These are phyloP conservation scores for Sorex fumeus DNA, from an alignment of 2,113 vertebrate species.

Conservation along the genomic window DNA sequence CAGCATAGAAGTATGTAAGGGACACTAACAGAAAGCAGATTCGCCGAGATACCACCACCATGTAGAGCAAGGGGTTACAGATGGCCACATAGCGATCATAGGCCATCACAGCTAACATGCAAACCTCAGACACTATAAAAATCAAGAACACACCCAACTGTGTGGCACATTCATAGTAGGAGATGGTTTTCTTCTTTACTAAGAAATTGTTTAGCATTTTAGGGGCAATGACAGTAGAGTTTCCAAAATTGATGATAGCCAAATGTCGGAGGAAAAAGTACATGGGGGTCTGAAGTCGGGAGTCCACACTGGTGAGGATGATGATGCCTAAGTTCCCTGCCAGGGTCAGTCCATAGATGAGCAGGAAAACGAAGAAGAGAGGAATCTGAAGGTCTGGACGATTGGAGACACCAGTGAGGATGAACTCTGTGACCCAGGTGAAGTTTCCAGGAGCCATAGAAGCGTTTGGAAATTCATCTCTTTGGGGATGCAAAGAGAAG, in stretches of 20 bases:
- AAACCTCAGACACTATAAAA: constrained; percentile 74
- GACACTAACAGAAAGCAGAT: constrained; percentile 56
- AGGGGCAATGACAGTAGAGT: constrained; percentile 70
- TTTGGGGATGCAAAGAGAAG: background rate
- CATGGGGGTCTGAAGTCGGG: constrained; percentile 60
- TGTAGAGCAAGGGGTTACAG: constrained; percentile 78
- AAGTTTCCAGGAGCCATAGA: background rate
- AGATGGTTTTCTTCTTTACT: constrained; percentile 46
- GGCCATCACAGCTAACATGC: constrained; percentile 82
- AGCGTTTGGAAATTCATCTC: constrained; percentile 19
- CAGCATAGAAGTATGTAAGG: constrained; percentile 49
- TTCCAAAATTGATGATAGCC: constrained; percentile 59
- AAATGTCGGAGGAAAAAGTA: constrained; percentile 64
- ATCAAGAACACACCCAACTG: constrained; percentile 67
- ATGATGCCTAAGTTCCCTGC: constrained; percentile 57
- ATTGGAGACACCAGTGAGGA: constrained; percentile 64
- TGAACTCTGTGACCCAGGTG: background rate
- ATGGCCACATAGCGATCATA: constrained; percentile 82
- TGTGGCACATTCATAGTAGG: constrained; percentile 64
- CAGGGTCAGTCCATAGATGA: constrained; percentile 57
- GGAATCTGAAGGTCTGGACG: constrained; percentile 38
- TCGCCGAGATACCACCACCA: background rate
- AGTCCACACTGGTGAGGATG: constrained; percentile 34
- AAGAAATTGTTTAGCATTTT: constrained; percentile 70
- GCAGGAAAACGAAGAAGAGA: constrained; percentile 59